phyloP scores from a whole-genome alignment of 2,797 vertebrate species.

The Hyperoplus lanceolatus region DNA sequence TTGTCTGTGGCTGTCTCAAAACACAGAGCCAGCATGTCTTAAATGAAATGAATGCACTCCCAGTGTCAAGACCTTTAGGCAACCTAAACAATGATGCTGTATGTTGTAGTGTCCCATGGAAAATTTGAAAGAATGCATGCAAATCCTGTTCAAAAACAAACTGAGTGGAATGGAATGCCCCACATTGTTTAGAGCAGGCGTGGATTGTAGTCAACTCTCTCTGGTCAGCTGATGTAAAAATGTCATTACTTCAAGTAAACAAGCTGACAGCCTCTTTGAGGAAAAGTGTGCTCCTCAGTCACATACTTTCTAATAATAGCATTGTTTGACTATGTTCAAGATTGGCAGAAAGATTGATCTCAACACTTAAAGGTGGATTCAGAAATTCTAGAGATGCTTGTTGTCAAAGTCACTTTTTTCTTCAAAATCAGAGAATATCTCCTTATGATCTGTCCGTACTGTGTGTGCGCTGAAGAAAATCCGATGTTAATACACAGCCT shows the following conservation, averaged over 20 bases:
- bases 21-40: constrained; percentile 42
- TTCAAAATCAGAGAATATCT: too few relatives aligned
- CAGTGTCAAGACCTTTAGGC: constrained; percentile 32
- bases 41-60: constrained; percentile 23
- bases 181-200: constrained; percentile 61
- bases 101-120: constrained; percentile 38
- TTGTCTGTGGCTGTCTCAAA: constrained; percentile 30
- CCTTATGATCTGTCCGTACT: too few relatives aligned
- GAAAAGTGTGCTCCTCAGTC: constrained; percentile 12
- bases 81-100: constrained; percentile 54
- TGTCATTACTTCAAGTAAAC: constrained; percentile 36
- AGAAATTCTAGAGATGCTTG: too few relatives aligned
- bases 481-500: too few relatives aligned
- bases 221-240: constrained; percentile 71
- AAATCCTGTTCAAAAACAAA: constrained; percentile 57
- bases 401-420: too few relatives aligned
- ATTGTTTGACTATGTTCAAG: neutral
- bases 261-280: constrained; percentile 1
- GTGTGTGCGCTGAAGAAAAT: too few relatives aligned
- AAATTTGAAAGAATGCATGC: constrained; percentile 54
- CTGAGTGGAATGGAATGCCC: constrained; percentile 51
- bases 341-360: constrained; percentile 9
- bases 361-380: neutral
- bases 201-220: constrained; percentile 41
- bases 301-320: neutral